Evolutionary conservation across 2,888 invertebrate genomes (phyloP).

Genomic region (Xestia xanthographa): DNA sequence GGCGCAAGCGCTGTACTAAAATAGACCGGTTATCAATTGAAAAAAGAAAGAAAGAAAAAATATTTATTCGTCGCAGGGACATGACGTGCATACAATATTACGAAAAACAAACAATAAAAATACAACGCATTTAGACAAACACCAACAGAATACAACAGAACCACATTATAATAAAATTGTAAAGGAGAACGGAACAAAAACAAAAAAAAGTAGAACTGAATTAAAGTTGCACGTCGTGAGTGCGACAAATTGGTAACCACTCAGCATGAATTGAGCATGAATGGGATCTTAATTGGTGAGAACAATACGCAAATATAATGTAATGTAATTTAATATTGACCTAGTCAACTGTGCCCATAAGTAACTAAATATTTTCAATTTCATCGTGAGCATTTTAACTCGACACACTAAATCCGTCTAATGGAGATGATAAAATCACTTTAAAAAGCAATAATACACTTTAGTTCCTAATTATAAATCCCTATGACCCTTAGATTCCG

Average conservation of each 20-base stretch:
- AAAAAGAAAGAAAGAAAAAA: no score
- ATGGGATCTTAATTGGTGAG: neutral
- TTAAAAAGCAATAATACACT: neutral
- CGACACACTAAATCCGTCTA: neutral
- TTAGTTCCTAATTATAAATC: slow-evolving; percentile 38
- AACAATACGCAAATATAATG: neutral
- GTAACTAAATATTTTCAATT: slow-evolving; percentile 5
- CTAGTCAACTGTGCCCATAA: slow-evolving; percentile 1
- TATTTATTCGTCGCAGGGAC: no score
- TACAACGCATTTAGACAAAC: no score
- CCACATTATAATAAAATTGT: no score
- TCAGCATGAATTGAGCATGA: no score
- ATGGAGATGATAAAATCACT: neutral
- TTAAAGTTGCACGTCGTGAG: no score
- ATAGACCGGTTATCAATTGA: neutral
- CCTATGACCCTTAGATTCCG: slow-evolving; percentile 3
- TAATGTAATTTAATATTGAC: slow-evolving; percentile 16
- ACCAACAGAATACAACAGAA: no score
- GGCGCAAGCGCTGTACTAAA: neutral
- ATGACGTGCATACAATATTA: no score
- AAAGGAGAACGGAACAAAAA: no score
- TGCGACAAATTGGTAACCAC: no score
- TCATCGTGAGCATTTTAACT: slow-evolving; percentile 12
- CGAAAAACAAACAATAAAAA: no score
- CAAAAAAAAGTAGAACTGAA: no score